Evolutionary conservation across 2,888 invertebrate genomes (phyloP).

Genomic region (Drosophila paranaensis): DNA sequence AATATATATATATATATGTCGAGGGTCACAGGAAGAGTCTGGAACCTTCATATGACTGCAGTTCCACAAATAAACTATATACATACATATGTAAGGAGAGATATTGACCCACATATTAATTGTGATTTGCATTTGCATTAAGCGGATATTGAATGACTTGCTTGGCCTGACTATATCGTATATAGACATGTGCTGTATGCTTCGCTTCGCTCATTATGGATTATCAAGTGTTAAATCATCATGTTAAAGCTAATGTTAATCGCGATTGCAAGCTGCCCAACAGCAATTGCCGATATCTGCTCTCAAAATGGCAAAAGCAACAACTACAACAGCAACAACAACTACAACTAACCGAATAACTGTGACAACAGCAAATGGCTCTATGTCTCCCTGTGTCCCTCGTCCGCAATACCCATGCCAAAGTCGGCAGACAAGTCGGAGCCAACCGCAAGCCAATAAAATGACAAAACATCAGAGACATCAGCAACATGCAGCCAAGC

Average conservation of each 20-base stretch:
- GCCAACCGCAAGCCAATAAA: slow-evolving; percentile 65
- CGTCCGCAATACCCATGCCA: slow-evolving; percentile 31
- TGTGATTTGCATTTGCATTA: not conserved
- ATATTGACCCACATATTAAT: not conserved
- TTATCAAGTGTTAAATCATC: slow-evolving; percentile 7
- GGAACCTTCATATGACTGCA: not conserved
- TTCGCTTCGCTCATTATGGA: slow-evolving; percentile 17
- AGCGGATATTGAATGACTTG: not conserved
- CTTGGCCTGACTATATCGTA: not conserved
- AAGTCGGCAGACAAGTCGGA: slow-evolving; percentile 62
- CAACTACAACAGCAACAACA: slow-evolving; percentile 16
- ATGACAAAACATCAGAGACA: slow-evolving; percentile 53
- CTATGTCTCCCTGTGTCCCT: not conserved
- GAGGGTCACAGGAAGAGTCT: slow-evolving; percentile 9
- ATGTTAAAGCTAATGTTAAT: slow-evolving; percentile 26
- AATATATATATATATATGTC: not conserved
- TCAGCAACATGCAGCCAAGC: slow-evolving; percentile 36
- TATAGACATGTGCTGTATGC: slow-evolving; percentile 12
- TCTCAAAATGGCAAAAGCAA: slow-evolving; percentile 38
- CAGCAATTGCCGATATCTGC: slow-evolving; percentile 32
- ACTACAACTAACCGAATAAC: slow-evolving; percentile 30
- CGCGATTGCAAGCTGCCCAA: slow-evolving; percentile 9
- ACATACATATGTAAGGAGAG: not conserved
- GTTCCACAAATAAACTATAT: not conserved
- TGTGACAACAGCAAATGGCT: slow-evolving; percentile 27